These are phyloP conservation scores for Puntigrus tetrazona DNA, from an alignment of 2,113 vertebrate genomes.

Conservation along the genomic window DNA sequence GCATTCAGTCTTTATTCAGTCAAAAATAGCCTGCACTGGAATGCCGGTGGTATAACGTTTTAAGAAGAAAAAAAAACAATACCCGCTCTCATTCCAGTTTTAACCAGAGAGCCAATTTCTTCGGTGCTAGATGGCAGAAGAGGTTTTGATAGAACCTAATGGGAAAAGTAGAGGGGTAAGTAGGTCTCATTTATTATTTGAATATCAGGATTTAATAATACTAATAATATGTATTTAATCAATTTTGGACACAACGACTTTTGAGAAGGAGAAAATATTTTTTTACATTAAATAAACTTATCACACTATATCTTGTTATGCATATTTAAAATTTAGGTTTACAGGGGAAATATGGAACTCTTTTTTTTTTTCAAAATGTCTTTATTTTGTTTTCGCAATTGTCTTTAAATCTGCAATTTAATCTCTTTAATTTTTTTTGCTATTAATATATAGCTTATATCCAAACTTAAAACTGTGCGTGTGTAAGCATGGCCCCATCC, in stretches of 20 bases:
- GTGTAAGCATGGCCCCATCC: background rate
- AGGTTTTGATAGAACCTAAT: slow-evolving; percentile 62
- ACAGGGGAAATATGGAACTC: background rate
- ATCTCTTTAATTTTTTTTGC: background rate
- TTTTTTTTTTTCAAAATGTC: background rate
- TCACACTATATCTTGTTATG: too few relatives aligned
- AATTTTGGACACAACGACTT: background rate
- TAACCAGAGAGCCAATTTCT: slow-evolving; percentile 39
- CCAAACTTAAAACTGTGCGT: background rate
- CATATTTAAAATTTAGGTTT: background rate
- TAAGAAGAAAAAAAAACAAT: slow-evolving; percentile 37
- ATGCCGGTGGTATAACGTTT: slow-evolving; percentile 43
- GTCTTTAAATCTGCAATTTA: background rate
- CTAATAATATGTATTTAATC: background rate
- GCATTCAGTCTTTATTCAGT: slow-evolving; percentile 37
- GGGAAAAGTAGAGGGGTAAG: slow-evolving; percentile 69
- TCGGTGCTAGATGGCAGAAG: slow-evolving; percentile 73
- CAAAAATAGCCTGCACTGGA: slow-evolving; percentile 7
- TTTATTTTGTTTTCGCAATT: background rate
- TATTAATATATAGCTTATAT: background rate
- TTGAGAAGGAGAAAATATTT: background rate
- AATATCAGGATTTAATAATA: background rate
- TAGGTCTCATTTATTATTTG: background rate
- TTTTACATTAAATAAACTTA: too few relatives aligned
- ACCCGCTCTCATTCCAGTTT: slow-evolving; percentile 31